These are phyloP conservation scores for Lumbricus terrestris DNA, from an alignment of 2,888 invertebrate species.

Conservation along the genomic window DNA sequence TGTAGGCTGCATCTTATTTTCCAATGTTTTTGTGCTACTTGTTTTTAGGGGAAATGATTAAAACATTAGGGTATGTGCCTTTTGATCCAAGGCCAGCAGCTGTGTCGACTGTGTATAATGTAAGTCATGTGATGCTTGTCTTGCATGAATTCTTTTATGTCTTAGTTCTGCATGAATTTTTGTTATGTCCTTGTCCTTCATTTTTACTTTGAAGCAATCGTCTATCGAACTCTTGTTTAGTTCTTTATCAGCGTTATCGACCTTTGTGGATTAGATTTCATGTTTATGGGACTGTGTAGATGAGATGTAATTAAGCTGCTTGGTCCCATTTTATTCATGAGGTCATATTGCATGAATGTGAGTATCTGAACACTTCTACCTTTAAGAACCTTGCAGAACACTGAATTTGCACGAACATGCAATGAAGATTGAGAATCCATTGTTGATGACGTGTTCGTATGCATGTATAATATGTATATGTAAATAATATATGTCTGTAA, in stretches of 20 bases:
- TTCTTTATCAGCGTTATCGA: no score
- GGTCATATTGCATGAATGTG: not conserved
- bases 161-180: not conserved
- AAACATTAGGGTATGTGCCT: constrained; percentile 19
- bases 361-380: not conserved
- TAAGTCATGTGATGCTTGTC: not conserved
- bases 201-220: not conserved
- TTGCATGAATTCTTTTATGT: not conserved
- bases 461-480: no score
- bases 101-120: constrained; percentile 6
- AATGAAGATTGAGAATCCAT: not conserved
- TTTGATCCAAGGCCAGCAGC: constrained; percentile 8
- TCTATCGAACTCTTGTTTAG: not conserved
- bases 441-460: not conserved
- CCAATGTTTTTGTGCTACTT: not conserved
- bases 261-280: not conserved
- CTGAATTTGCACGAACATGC: not conserved
- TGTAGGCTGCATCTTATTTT: not conserved
- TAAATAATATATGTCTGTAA: no score
- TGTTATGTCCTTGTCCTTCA: no score
- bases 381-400: not conserved
- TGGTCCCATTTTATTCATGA: not conserved
- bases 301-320: no score
- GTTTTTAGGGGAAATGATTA: constrained; percentile 25
- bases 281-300: not conserved